phyloP scores from a whole-genome alignment of 2,113 vertebrate genomes.

The Ciconia boyciana region DNA sequence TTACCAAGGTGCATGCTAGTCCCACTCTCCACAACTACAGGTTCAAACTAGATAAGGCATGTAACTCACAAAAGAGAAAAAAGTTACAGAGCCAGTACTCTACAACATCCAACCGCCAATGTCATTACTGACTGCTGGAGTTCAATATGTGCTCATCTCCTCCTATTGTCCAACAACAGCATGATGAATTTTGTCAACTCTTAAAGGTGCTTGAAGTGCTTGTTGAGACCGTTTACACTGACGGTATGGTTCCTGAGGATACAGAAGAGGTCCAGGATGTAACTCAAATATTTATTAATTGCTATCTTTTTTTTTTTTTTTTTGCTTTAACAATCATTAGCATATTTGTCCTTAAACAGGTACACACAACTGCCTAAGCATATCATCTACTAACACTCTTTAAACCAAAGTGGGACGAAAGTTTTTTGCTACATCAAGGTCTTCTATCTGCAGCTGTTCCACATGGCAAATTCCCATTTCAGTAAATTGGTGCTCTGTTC shows the following conservation, averaged over 20 bases:
- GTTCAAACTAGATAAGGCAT: not conserved
- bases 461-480: constrained; percentile 6
- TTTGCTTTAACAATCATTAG: not conserved
- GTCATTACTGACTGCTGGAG: not conserved
- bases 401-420: not conserved
- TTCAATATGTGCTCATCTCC: fast-evolving
- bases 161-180: not conserved
- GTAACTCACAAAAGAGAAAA: not conserved
- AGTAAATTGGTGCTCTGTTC: constrained; percentile 5
- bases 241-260: not conserved
- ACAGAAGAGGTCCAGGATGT: not conserved
- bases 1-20: fast-evolving
- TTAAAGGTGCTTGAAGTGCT: not conserved
- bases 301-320: not conserved
- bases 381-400: not conserved
- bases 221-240: not conserved
- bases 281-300: not conserved
- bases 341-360: not conserved
- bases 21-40: not conserved
- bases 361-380: not conserved
- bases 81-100: not conserved
- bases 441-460: constrained; percentile 29
- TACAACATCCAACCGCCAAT: fast-evolving
- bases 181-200: not conserved
- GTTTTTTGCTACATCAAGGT: not conserved